phyloP scores from a whole-genome alignment of 1,140 invertebrate species.

The Drosophila bifasciata region DNA sequence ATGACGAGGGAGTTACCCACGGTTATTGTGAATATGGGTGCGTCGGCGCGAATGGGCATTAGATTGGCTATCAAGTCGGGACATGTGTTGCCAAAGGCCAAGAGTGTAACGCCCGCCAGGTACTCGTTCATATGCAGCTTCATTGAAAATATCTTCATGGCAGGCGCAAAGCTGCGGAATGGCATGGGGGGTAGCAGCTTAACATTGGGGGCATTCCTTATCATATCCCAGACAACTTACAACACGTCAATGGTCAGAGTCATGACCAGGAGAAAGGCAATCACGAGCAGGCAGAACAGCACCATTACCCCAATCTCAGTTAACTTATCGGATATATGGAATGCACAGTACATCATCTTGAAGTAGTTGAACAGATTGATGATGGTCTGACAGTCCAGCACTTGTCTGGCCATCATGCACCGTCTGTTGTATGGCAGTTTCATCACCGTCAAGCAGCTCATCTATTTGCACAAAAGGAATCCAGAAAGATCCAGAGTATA shows the following conservation, averaged over 20 bases:
- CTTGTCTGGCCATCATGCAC: neutral
- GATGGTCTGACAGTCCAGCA: slow-evolving; percentile 5
- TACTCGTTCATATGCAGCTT: slow-evolving; percentile 56
- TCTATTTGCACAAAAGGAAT: no score
- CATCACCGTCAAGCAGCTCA: no score
- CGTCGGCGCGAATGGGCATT: slow-evolving; percentile 50
- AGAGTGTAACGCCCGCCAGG: slow-evolving; percentile 44
- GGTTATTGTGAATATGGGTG: slow-evolving; percentile 49
- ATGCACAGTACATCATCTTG: slow-evolving; percentile 18
- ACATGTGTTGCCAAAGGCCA: slow-evolving; percentile 49
- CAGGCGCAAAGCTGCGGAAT: slow-evolving; percentile 29
- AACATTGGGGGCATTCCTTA: neutral
- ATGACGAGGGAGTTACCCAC: slow-evolving; percentile 45
- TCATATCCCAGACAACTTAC: no score
- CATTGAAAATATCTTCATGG: slow-evolving; percentile 37
- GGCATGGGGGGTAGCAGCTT: no score
- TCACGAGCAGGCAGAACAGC: slow-evolving; percentile 7
- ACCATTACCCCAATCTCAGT: neutral
- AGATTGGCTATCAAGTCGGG: slow-evolving; percentile 50
- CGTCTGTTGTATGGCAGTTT: neutral
- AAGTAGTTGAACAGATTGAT: slow-evolving; percentile 26
- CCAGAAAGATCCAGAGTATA: no score
- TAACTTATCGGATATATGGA: neutral
- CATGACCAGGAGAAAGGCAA: neutral
- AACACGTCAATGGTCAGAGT: neutral